Base-by-base conservation (phyloP, 2,888 invertebrate genomes). In the Pardosa pseudoannulata region DNA sequence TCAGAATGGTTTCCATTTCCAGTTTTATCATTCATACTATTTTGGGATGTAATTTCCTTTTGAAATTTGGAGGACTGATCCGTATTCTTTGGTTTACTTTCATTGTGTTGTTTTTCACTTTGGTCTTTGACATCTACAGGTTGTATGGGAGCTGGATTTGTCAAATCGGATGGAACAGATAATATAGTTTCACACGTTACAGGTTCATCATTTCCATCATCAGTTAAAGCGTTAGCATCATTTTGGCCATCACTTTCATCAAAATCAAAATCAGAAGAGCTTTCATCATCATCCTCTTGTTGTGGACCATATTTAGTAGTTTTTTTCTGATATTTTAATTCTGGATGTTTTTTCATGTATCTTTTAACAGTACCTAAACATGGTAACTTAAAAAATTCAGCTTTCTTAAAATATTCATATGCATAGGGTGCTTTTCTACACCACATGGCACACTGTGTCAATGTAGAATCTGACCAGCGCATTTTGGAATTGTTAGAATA, bases 341-440 rank as follows among this genome's bases (percentile, higher is more conserved):
- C 87, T 13, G 87, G 87, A 50, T 87, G 79, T 19, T 79, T 79
- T 31, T 80, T 75, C 75, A 87, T 87, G 28, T 32, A 87, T 28
- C 87, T 39, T 31, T 87, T 87, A 1, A 87, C 80, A 6, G 87
- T 87, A 16, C 80, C 76, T 19, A 80, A 56, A 46, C 80, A 79
- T 16, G 87, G 87, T 1, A 87, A 65, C 27, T 79, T 79, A 29
- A 87, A 87, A 56, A 87, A 79, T 23, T 80, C 76, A 13, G 79
- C 87, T 29, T 87, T 87, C n/a, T 80, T 87, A 23, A 87, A 87
- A 31, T 87, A 87, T 36, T 87, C 87, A 31, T 87, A 87, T 29
- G 87, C 87, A 67, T 87, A 87, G 2, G 87, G 80, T 19, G 87
- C 87, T 75, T 87, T 87, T 39, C 72, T 75, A 32, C 80, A 80